Evolutionary conservation across 2,113 vertebrate species (phyloP), one percentile per base, ranked within the genome.

Genomic region (Gymnobelideus leadbeateri): DNA sequence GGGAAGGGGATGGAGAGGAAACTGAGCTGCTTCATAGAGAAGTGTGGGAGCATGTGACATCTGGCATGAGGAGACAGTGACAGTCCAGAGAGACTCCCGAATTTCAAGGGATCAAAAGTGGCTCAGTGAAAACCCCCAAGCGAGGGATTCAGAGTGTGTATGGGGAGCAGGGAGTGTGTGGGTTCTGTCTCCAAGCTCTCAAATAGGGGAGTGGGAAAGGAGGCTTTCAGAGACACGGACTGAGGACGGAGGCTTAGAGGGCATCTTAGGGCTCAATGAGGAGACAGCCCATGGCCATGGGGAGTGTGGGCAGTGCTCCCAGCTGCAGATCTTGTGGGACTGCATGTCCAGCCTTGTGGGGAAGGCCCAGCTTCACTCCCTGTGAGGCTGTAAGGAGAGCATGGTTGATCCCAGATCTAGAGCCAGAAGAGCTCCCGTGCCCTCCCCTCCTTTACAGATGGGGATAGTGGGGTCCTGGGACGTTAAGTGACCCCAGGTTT

Each of bases 241-340:
- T 68, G 3, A 37, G 57, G 28, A 68, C 14, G 37, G 54, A 9
- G 25, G 26, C 25, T 54, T 54, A 25, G 25, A 55, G 21, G 54
- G 54, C 8, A 68, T 12, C 57, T 37, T 7, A 77, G 61, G 12
- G 19, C 54, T 55, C 25, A 12, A 3, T 68, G 61, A n/a, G 61
- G 61, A 7, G 5, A 77, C 37, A 19, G 26, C 28, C 10, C 10
- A 9, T 1, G 7, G 28, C 28, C 26, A 61, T 31, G 28, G 1
- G 9, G 0, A 26, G 24, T 12, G 68, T 0, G 1, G 37, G 37
- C 28, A 21, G 7, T 6, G 19, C 37, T 37, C 37, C 14, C 0
- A 1, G 31, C 3, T 16, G 16, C 61, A 77, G 37, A 77, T 9
- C 37, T 8, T 19, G 8, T 31, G 28, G 14, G 57, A 37, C 57